phyloP scores from a whole-genome alignment of 2,888 invertebrate genomes.

The Dynastes maya region DNA sequence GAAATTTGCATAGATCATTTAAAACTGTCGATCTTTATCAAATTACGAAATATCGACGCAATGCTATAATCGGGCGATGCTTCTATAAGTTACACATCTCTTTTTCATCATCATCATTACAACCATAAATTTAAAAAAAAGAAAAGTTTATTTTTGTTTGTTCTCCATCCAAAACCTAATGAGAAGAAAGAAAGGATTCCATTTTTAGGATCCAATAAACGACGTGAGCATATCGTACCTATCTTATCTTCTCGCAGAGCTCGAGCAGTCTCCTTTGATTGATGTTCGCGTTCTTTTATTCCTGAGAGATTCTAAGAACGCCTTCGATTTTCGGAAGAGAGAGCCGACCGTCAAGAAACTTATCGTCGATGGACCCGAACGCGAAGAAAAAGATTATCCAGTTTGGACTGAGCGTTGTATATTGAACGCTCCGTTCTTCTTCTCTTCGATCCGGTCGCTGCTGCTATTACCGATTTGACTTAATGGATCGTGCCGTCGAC shows the following conservation, averaged over 20 bases:
- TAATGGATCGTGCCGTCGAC: conserved; percentile 49
- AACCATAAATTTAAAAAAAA: too few relatives aligned
- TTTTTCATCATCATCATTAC: too few relatives aligned
- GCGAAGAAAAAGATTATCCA: conserved; percentile 39
- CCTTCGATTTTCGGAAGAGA: conserved; percentile 45
- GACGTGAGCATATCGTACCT: conserved; percentile 21
- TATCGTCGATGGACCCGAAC: conserved; percentile 31
- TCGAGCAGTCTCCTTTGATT: conserved; percentile 49
- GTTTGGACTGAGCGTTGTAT: background rate
- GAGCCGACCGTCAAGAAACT: conserved; percentile 25
- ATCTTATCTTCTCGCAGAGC: conserved; percentile 33
- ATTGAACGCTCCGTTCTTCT: conserved; percentile 17
- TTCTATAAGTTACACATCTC: too few relatives aligned
- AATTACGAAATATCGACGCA: too few relatives aligned
- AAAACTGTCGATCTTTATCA: too few relatives aligned
- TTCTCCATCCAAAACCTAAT: too few relatives aligned
- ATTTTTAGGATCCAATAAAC: too few relatives aligned
- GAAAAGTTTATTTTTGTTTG: too few relatives aligned
- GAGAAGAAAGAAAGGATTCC: too few relatives aligned
- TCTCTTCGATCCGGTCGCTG: background rate
- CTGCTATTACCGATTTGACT: conserved; percentile 48
- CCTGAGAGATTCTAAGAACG: conserved; percentile 52
- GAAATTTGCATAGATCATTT: too few relatives aligned
- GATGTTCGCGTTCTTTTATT: conserved; percentile 54
- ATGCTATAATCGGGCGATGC: too few relatives aligned